Percentiles rank a stretch among this genome's conserved stretches.
phyloP scores from a whole-genome alignment of 2,113 vertebrate species.

The Myrmophylax atrothorax region DNA sequence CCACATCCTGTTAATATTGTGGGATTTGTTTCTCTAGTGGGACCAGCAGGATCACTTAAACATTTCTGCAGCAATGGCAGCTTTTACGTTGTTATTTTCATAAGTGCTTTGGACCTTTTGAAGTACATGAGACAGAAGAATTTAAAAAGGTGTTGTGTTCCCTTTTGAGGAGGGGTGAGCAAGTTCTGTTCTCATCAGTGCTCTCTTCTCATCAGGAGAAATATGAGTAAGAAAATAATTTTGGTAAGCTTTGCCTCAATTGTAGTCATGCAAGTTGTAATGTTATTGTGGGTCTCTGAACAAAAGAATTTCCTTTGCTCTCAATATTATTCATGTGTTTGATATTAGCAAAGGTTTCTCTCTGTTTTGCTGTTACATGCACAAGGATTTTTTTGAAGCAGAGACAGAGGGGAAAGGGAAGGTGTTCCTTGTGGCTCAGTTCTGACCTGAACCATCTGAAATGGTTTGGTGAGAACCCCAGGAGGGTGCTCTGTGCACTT shows the following conservation, averaged over 20 bases:
- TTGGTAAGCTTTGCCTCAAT: neutral
- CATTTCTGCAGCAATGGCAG: neutral
- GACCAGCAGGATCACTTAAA: neutral
- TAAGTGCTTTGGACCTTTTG: neutral
- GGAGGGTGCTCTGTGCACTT: neutral
- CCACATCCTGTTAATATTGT: neutral
- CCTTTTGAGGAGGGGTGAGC: neutral
- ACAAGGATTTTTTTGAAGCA: neutral
- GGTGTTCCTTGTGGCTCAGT: neutral
- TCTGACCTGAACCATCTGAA: neutral
- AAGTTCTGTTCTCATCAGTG: neutral
- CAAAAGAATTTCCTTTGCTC: neutral
- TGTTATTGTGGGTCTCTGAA: neutral
- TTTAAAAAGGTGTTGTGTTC: neutral
- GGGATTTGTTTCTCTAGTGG: neutral
- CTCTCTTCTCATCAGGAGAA: neutral
- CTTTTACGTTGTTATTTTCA: neutral
- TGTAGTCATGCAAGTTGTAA: neutral
- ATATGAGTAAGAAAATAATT: neutral
- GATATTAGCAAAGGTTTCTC: neutral
- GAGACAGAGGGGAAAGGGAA: neutral
- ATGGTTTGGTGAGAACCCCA: neutral
- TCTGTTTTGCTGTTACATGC: neutral
- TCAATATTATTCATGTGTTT: neutral
- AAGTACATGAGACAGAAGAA: neutral